Evolutionary conservation across 2,113 vertebrate genomes (phyloP).

Genomic region (Microcebus murinus): DNA sequence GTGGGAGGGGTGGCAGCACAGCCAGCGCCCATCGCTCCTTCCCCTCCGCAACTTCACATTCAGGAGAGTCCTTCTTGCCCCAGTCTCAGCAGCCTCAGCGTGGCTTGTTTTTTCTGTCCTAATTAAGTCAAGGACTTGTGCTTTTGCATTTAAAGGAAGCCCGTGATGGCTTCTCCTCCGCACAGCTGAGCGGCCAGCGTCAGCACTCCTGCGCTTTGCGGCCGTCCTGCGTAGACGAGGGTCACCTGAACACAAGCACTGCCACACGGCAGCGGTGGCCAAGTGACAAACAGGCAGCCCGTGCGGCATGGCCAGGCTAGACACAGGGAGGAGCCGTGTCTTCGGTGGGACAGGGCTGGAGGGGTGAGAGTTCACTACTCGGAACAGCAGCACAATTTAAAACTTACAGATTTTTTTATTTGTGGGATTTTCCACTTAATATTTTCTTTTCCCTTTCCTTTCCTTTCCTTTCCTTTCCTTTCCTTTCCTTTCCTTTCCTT

Average conservation of each 20-base stretch:
- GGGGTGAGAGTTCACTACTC: not conserved
- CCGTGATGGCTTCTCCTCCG: not conserved
- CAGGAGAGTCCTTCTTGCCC: not conserved
- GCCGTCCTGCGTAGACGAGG: not conserved
- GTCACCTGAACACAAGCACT: not conserved
- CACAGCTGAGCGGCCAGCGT: too few species aligned
- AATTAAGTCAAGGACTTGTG: not conserved
- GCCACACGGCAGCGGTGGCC: not conserved
- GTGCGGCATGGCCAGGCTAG: not conserved
- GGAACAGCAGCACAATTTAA: not conserved
- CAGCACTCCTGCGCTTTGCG: not conserved
- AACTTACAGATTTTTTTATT: not conserved
- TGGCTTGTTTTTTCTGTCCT: too few species aligned
- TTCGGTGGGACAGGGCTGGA: not conserved
- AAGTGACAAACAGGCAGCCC: not conserved
- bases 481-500: too few species aligned
- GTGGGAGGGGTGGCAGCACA: not conserved
- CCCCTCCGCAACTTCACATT: not conserved
- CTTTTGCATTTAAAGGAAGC: not conserved
- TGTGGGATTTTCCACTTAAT: not conserved
- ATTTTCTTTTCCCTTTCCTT: too few species aligned
- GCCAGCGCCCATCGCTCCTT: not conserved
- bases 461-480: too few species aligned
- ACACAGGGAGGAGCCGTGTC: not conserved
- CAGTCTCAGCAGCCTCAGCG: not conserved